A percentile compares a stretch with the other conserved stretches of the same genome.
Conservation (phyloP, 2,888 invertebrate species). For the Adineta ricciae region DNA sequence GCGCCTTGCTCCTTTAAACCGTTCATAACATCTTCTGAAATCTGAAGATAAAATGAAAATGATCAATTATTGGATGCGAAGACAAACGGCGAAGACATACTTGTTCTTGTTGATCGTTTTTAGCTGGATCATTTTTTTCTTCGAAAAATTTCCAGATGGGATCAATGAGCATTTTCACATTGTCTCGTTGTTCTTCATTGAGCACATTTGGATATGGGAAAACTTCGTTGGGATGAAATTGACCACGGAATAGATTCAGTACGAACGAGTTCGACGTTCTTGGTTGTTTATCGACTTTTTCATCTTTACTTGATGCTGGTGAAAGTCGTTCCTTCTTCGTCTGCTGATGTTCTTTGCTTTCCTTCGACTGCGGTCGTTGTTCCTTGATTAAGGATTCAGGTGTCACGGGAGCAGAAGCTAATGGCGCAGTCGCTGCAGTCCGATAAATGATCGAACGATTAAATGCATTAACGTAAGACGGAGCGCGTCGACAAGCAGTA, state of each 20-base stretch:
- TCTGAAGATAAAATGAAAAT: background rate
- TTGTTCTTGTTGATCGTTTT: conserved; percentile 69
- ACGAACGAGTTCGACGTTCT: conserved; percentile 72
- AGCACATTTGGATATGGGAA: conserved; percentile 83
- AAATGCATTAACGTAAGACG: background rate
- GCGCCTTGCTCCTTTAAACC: conserved; percentile 83
- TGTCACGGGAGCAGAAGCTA: background rate
- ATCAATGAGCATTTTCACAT: conserved; percentile 68
- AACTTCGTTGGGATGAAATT: conserved; percentile 69
- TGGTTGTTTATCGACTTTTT: background rate
- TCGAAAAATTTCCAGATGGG: conserved; percentile 59
- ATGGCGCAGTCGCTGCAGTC: background rate
- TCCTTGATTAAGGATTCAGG: background rate
- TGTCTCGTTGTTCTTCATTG: conserved; percentile 71
- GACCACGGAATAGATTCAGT: conserved; percentile 78
- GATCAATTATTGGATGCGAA: too few relatives aligned
- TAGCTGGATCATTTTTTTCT: conserved; percentile 74
- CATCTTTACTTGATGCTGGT: background rate
- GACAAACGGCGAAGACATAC: too few relatives aligned
- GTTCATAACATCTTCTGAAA: conserved; percentile 62
- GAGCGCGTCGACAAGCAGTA: background rate
- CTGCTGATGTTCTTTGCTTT: background rate
- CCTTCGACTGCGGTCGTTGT: background rate
- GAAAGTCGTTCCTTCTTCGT: background rate
- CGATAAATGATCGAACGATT: background rate